These are phyloP conservation scores for Vulpes vulpes DNA, from an alignment of 2,113 vertebrate species.

Conservation along the genomic window DNA sequence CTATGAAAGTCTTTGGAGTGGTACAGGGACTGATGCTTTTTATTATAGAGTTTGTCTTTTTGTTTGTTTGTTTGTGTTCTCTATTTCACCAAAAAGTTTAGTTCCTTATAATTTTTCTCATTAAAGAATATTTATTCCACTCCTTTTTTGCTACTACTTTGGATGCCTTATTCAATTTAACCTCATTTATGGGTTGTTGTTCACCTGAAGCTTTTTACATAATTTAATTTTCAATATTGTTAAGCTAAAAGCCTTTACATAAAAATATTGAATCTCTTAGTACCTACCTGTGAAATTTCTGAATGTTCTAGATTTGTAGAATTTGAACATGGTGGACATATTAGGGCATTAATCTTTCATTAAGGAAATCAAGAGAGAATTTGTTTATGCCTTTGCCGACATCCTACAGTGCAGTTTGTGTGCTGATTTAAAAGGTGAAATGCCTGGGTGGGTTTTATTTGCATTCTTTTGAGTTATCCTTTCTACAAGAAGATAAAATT, in stretches of 20 bases:
- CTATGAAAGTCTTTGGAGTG: background rate
- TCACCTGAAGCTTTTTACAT: background rate
- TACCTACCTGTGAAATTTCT: background rate
- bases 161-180: background rate
- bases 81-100: background rate
- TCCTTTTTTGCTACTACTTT: background rate
- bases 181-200: background rate
- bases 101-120: background rate
- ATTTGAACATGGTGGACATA: background rate
- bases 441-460: background rate
- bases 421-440: slow-evolving; percentile 5
- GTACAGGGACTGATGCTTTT: background rate
- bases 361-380: background rate
- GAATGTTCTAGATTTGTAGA: background rate
- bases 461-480: background rate
- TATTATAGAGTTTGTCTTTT: background rate
- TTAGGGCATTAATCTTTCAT: background rate
- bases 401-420: background rate
- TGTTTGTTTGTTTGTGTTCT: background rate
- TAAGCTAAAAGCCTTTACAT: background rate
- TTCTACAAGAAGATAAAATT: background rate
- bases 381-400: background rate
- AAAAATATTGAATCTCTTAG: background rate
- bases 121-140: background rate
- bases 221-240: background rate